These are phyloP conservation scores for Scaptodrosophila latifasciaeformis DNA, from an alignment of 2,888 invertebrate species.

Conservation along the genomic window DNA sequence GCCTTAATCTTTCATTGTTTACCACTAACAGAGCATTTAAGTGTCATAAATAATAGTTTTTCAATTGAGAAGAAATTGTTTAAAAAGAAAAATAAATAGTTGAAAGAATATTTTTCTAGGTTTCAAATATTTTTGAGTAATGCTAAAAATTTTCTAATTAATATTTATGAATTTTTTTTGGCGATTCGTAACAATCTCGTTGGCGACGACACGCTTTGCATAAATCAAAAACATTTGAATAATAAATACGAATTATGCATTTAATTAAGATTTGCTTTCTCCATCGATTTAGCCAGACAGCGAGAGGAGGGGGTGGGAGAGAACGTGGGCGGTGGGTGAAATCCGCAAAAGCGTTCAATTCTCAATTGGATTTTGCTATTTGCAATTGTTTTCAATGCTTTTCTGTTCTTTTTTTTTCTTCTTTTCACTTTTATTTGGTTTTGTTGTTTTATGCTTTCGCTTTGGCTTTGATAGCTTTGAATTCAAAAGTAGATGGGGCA, in stretches of 20 bases:
- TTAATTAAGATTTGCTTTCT: constrained; percentile 67
- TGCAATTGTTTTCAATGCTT: constrained; percentile 26
- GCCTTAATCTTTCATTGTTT: too few relatives aligned
- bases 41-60: not conserved
- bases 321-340: too few relatives aligned
- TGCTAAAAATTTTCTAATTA: constrained; percentile 46
- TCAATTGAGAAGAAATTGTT: not conserved
- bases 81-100: not conserved
- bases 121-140: too few relatives aligned
- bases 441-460: constrained; percentile 8
- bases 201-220: constrained; percentile 45
- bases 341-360: not conserved
- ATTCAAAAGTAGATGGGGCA: constrained; percentile 25
- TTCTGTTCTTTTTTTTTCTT: constrained; percentile 10
- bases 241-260: constrained; percentile 68
- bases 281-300: constrained; percentile 20
- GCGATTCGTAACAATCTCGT: constrained; percentile 5
- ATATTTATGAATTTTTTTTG: constrained; percentile 51
- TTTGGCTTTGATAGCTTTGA: constrained; percentile 55
- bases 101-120: too few relatives aligned
- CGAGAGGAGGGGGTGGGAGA: too few relatives aligned
- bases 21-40: not conserved
- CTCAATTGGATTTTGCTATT: too few relatives aligned
- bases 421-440: not conserved
- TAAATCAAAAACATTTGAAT: constrained; percentile 65